A percentile compares a stretch with the other conserved stretches of the same genome.
These are phyloP conservation scores for Scopus umbretta DNA, from an alignment of 2,113 vertebrate genomes.

Conservation along the genomic window DNA sequence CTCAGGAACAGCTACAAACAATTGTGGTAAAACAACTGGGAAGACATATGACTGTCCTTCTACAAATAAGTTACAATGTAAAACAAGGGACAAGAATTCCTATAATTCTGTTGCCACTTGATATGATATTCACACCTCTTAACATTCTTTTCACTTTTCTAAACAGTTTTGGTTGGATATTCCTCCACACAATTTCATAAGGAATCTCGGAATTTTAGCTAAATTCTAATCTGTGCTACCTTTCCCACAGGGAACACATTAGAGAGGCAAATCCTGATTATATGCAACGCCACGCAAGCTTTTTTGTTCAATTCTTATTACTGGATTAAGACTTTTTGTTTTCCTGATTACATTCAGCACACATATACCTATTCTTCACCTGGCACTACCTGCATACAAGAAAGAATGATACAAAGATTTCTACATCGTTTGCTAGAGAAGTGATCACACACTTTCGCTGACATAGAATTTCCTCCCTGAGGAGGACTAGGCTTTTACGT, in stretches of 20 bases:
- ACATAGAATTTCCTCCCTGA: not conserved
- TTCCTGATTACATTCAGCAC: not conserved
- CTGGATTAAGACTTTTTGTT: not conserved
- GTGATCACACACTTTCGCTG: not conserved
- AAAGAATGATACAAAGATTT: not conserved
- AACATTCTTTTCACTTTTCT: not conserved
- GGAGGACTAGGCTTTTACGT: not conserved
- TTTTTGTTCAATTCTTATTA: not conserved
- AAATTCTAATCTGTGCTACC: not conserved
- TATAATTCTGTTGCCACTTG: not conserved
- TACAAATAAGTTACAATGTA: not conserved
- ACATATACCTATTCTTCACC: not conserved
- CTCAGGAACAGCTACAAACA: not conserved
- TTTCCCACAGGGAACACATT: not conserved
- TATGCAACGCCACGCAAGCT: not conserved
- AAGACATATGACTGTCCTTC: not conserved
- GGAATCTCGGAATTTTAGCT: not conserved
- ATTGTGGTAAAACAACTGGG: not conserved
- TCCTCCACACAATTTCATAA: not conserved
- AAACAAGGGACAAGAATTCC: not conserved
- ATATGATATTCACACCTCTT: not conserved
- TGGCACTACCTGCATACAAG: not conserved
- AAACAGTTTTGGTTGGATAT: not conserved
- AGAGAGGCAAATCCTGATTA: not conserved
- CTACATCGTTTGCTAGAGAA: not conserved